These are phyloP conservation scores for Blera fallax DNA, from an alignment of 2,888 invertebrate genomes.

Conservation along the genomic window DNA sequence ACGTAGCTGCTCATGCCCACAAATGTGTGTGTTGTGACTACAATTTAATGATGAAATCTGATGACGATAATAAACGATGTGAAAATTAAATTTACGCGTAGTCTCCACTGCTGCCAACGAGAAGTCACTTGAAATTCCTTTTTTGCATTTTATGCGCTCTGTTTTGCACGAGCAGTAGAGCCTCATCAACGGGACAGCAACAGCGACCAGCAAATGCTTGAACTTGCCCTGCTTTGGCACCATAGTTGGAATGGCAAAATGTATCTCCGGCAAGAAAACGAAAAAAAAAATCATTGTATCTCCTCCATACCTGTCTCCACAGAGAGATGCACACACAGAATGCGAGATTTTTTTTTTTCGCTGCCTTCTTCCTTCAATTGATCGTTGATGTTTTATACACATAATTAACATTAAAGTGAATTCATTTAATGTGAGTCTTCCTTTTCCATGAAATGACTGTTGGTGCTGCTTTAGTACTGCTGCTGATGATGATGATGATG, in stretches of 20 bases:
- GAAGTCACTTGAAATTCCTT: conserved; percentile 66
- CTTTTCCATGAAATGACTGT: conserved; percentile 23
- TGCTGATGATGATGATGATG: background rate
- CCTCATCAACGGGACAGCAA: conserved; percentile 36
- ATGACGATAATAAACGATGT: conserved; percentile 70
- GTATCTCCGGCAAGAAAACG: background rate
- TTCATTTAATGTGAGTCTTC: conserved; percentile 61
- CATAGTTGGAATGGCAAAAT: conserved; percentile 46
- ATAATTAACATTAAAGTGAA: conserved; percentile 71
- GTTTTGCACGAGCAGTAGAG: background rate
- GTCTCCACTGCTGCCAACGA: background rate
- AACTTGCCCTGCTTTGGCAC: conserved; percentile 26
- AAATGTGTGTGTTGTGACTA: background rate
- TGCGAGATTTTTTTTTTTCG: background rate
- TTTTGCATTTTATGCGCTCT: conserved; percentile 57
- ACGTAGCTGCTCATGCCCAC: background rate
- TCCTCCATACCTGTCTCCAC: conserved; percentile 43
- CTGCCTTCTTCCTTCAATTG: conserved; percentile 30
- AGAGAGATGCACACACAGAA: conserved; percentile 36
- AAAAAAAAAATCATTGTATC: background rate
- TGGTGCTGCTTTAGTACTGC: too few species aligned
- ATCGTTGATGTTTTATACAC: conserved; percentile 57
- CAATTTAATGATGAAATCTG: conserved; percentile 69
- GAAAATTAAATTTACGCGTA: conserved; percentile 70
- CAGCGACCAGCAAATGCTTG: conserved; percentile 5